Evolutionary conservation across 2,888 invertebrate genomes (phyloP).

Genomic region (Abrostola triplasia): DNA sequence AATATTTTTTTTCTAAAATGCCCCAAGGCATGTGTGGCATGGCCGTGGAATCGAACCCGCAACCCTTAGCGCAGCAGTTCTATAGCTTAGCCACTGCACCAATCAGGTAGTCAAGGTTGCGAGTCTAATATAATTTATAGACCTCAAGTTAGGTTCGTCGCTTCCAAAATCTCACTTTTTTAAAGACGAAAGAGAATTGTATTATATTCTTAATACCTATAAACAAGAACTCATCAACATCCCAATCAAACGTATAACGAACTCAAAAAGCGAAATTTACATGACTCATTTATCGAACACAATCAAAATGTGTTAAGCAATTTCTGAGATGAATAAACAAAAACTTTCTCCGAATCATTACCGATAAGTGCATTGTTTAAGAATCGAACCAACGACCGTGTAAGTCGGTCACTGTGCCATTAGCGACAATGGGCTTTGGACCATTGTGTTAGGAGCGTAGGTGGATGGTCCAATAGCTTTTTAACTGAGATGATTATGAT

Average conservation of each 20-base stretch:
- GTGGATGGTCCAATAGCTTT: constrained; percentile 35
- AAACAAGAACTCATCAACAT: background rate
- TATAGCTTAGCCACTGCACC: no score
- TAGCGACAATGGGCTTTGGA: constrained; percentile 38
- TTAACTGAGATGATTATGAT: constrained; percentile 9
- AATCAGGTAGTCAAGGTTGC: no score
- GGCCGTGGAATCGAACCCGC: no score
- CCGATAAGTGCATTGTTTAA: constrained; percentile 45
- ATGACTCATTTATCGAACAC: constrained; percentile 28
- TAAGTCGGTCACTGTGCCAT: constrained; percentile 46
- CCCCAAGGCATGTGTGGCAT: no score
- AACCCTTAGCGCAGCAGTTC: no score
- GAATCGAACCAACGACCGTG: constrained; percentile 27
- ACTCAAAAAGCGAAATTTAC: constrained; percentile 35
- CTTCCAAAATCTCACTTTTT: no score
- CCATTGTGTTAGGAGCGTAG: constrained; percentile 37
- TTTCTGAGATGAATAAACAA: constrained; percentile 30
- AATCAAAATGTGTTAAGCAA: constrained; percentile 39
- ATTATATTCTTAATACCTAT: background rate
- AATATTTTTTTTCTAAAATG: no score
- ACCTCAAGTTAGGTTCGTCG: no score
- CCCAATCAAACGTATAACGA: constrained; percentile 6
- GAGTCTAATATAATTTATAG: no score
- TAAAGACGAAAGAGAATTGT: background rate
- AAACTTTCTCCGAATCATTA: constrained; percentile 46